Conservation (phyloP, 2,797 vertebrate species). For the Silurus aristotelis region DNA sequence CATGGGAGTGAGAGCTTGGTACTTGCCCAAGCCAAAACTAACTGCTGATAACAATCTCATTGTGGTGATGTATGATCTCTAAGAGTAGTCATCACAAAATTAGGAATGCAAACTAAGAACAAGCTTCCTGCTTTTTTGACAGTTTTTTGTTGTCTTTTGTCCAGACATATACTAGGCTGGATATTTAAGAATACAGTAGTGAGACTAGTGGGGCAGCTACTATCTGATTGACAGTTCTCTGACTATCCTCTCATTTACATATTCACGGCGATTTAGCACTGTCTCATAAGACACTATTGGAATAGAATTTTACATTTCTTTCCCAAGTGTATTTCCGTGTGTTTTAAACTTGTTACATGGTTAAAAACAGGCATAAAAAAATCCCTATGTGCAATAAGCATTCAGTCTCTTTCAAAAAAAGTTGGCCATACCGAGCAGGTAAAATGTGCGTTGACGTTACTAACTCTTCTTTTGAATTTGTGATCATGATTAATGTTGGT, state of each 20-base stretch:
- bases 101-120: conserved; percentile 59
- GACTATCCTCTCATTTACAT: background rate
- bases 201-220: background rate
- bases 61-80: conserved; percentile 68
- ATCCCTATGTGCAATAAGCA: background rate
- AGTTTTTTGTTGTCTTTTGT: background rate
- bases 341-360: background rate
- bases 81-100: conserved; percentile 58
- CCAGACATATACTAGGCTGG: background rate
- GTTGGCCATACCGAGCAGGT: background rate
- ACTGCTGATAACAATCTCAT: conserved; percentile 72
- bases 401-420: conserved; percentile 7
- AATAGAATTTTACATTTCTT: conserved; percentile 1
- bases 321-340: conserved; percentile 33
- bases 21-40: conserved; percentile 71
- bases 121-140: conserved; percentile 18
- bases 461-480: conserved; percentile 43
- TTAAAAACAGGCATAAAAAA: background rate
- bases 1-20: conserved; percentile 67
- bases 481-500: conserved; percentile 32
- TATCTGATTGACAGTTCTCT: background rate
- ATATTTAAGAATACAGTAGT: background rate
- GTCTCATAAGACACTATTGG: conserved; percentile 13
- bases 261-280: conserved; percentile 41
- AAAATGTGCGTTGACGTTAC: conserved; percentile 19